Percentiles rank a stretch among this genome's conserved stretches.
phyloP scores from a whole-genome alignment of 2,888 invertebrate genomes.

The Andrena chrysosceles region DNA sequence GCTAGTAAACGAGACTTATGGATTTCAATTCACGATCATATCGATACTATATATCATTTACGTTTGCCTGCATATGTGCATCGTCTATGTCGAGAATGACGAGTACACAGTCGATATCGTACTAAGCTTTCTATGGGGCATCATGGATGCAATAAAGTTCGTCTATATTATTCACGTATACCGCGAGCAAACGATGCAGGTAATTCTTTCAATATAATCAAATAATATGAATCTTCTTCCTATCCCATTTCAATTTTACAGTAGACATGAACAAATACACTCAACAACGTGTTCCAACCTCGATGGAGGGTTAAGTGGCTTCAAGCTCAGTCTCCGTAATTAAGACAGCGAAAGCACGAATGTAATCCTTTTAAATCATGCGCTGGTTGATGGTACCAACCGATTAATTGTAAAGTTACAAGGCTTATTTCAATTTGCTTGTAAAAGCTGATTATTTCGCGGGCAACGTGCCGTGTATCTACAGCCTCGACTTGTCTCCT shows the following conservation, averaged over 20 bases:
- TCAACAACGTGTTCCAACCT: neutral
- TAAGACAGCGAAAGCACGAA: neutral
- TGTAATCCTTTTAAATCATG: conserved; percentile 26
- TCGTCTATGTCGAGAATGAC: conserved; percentile 9
- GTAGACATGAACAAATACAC: conserved; percentile 20
- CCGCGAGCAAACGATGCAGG: conserved; percentile 37
- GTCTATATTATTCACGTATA: conserved; percentile 40
- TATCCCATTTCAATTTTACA: conserved; percentile 29
- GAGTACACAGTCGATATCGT: conserved; percentile 16
- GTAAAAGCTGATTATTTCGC: neutral
- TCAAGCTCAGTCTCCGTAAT: neutral
- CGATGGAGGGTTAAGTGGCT: neutral
- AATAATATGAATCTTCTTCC: neutral
- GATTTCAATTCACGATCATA: conserved; percentile 38
- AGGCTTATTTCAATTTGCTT: neutral
- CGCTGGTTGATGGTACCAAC: conserved; percentile 40
- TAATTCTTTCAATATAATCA: conserved; percentile 5
- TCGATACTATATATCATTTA: conserved; percentile 29
- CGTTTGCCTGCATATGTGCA: conserved; percentile 35
- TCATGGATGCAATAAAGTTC: conserved; percentile 37
- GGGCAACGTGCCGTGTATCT: neutral
- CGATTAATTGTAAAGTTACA: conserved; percentile 27
- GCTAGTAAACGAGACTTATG: conserved; percentile 37
- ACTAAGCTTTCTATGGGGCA: conserved; percentile 22
- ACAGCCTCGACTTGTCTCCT: neutral